Base-by-base conservation (phyloP, 92 coral and sea anemone species). In the Anthopleura xanthogrammica region DNA sequence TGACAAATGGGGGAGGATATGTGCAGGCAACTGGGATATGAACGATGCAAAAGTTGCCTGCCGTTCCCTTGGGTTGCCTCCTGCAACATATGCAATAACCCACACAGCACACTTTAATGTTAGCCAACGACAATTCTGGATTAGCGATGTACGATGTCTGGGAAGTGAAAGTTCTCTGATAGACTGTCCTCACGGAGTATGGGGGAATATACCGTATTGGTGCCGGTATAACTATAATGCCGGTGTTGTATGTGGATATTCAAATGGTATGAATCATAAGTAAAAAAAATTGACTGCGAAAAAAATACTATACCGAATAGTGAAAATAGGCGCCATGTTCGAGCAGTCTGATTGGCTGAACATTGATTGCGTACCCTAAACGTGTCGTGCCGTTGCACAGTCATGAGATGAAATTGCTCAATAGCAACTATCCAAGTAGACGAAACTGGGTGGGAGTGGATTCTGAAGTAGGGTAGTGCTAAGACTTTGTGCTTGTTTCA, bases 1-100 rank as follows among this genome's bases (percentile, higher is more conserved):
- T 29, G 74, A 36, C 41, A 68, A 9, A 29, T 68, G 40, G 74
- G 74, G 74, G 4, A 68, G 46, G 8, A 68, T 68, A 7, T 68
- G 74, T 36, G 41, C 74, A 9, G 0, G 0, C 17, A 8, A 9
- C 1, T 68, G 74, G 74, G 74, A 68, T 5, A 68, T 68, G 16
- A 68, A 68, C 16, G 74, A 68, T 29, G 74, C 74, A 23, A 23
- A 12, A 13, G 74, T 68, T 68, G 74, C 74, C 16, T 68, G 74
- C 16, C 74, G 74, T 9, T 9, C 46, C 42, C 16, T 68, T 42
- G 43, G 74, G 41, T 13, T 68, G 42, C 74, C 43, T 10, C 74
- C 74, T 1, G 41, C 74, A 11, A 29, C 42, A 68, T 68, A 68
- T 68, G 41, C 46, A 68, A n/a, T 68, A 29, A 24, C 16, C 41